Evolutionary conservation across 2,888 invertebrate species (phyloP), one percentile per base, ranked within the genome.

Genomic region (Cryptosula pallasiana): DNA sequence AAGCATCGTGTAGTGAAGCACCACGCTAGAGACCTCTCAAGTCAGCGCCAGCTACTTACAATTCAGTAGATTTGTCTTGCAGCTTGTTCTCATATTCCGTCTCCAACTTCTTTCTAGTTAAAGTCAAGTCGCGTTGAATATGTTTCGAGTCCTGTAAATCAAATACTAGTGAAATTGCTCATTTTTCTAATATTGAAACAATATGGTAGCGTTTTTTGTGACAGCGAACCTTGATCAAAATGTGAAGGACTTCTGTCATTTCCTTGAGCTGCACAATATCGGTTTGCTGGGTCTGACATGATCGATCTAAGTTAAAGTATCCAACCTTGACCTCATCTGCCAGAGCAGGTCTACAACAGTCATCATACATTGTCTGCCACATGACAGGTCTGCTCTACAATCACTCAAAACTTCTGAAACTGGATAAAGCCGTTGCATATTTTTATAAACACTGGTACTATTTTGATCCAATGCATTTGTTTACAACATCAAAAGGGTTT

Each of bases 321-420:
- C 84, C 84, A 76, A 84, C 79, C 75, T 83, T 84, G 70, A 79
- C 79, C 34, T 78, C 76, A 74, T 84, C 83, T 25, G 82, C 81
- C 73, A 83, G 74, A 23, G 78, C 76, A 23, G 83, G 82, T 69
- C 83, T 83, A 72, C 32, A 76, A 71, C n/a, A 45, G 45, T 13
- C 45, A 45, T 45, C n/a, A n/a, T n/a, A n/a, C n/a, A n/a, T n/a
- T n/a, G n/a, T n/a, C n/a, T n/a, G n/a, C n/a, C n/a, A n/a, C n/a
- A n/a, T n/a, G n/a, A n/a, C n/a, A n/a, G n/a, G n/a, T n/a, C n/a
- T n/a, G n/a, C n/a, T n/a, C n/a, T n/a, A n/a, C n/a, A n/a, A n/a
- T n/a, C n/a, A n/a, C n/a, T n/a, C n/a, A n/a, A n/a, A n/a, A n/a
- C n/a, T n/a, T n/a, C n/a, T n/a, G n/a, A n/a, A n/a, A n/a, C n/a